These are phyloP conservation scores for Indicator maculatus DNA, from an alignment of 2,113 vertebrate species.

Conservation along the genomic window DNA sequence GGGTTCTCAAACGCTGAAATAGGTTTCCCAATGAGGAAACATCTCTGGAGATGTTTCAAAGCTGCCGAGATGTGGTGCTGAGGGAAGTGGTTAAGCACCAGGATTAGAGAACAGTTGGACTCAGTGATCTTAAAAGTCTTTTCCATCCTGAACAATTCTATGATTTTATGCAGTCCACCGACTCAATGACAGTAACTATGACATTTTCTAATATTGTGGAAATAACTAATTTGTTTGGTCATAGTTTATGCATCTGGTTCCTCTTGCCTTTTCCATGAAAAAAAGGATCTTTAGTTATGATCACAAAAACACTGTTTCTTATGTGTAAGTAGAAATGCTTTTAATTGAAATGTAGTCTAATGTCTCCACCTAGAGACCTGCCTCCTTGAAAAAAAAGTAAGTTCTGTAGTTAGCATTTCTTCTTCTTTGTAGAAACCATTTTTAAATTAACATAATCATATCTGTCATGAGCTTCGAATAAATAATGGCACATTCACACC, in stretches of 20 bases:
- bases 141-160: no score
- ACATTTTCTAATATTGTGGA: not conserved
- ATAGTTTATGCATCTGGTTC: not conserved
- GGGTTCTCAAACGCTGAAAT: no score
- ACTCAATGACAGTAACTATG: not conserved
- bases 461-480: not conserved
- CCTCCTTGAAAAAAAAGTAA: not conserved
- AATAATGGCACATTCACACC: not conserved
- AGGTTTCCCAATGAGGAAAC: no score
- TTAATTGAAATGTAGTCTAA: constrained; percentile 10
- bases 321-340: not conserved
- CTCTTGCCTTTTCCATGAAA: not conserved
- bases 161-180: not conserved
- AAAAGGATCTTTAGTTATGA: not conserved
- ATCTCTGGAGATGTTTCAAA: no score
- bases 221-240: not conserved
- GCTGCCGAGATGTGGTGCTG: no score
- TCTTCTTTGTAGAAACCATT: not conserved
- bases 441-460: not conserved
- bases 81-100: no score
- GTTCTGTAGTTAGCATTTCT: fast-evolving
- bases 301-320: not conserved
- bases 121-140: no score
- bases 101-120: no score
- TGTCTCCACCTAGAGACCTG: constrained; percentile 47